A percentile compares a stretch with the other conserved stretches of the same genome.
Evolutionary conservation across 2,113 vertebrate genomes (phyloP).

Genomic region (Psophia crepitans): DNA sequence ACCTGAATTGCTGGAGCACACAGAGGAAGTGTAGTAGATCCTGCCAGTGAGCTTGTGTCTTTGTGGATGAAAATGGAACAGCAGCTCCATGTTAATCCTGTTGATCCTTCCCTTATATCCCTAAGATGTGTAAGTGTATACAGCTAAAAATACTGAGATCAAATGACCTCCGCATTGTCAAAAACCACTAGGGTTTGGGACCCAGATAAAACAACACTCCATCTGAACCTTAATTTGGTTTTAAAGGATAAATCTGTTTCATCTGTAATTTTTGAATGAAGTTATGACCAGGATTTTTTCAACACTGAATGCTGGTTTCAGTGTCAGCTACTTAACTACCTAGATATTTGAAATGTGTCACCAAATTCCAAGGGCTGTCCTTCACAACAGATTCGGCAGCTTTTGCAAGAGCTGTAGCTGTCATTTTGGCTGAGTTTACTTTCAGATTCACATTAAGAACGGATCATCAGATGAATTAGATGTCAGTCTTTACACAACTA

Average conservation of each 20-base stretch:
- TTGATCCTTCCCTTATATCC: not conserved
- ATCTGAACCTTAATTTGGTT: not conserved
- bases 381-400: not conserved
- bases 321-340: not conserved
- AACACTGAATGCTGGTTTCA: not conserved
- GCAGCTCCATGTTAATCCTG: not conserved
- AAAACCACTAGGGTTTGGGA: not conserved
- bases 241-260: not conserved
- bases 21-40: not conserved
- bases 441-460: not conserved
- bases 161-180: not conserved
- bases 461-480: not conserved
- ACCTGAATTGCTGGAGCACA: not conserved
- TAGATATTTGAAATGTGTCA: not conserved
- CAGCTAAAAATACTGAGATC: not conserved
- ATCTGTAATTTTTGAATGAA: not conserved
- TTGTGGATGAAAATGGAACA: not conserved
- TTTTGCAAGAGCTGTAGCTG: not conserved
- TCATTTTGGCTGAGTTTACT: not conserved
- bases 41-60: not conserved
- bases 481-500: not conserved
- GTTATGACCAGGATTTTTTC: not conserved
- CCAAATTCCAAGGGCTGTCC: not conserved
- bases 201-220: not conserved
- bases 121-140: not conserved